phyloP scores from a whole-genome alignment of 2,888 invertebrate genomes.

The Tipula unca region DNA sequence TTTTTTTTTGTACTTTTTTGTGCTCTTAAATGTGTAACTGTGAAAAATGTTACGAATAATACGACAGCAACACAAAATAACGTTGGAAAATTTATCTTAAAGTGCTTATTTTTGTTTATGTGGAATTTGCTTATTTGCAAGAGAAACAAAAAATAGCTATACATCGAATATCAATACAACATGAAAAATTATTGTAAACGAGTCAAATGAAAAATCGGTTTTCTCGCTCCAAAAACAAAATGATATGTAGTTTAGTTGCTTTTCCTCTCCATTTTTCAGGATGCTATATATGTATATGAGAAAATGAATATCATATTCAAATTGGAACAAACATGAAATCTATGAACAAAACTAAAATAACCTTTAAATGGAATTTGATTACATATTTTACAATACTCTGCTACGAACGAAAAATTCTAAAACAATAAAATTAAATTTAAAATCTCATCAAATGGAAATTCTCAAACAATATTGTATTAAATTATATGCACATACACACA shows the following conservation, averaged over 20 bases:
- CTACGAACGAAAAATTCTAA: background rate
- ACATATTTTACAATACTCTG: background rate
- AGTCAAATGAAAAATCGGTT: background rate
- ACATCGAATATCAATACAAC: background rate
- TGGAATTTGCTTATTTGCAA: background rate
- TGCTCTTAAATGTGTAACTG: background rate
- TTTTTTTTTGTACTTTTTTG: background rate
- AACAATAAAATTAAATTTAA: background rate
- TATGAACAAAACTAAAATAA: background rate
- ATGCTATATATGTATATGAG: background rate
- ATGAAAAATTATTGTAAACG: background rate
- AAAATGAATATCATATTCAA: background rate
- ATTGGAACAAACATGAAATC: background rate
- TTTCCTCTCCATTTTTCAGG: background rate
- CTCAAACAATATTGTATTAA: background rate
- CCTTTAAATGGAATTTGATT: background rate
- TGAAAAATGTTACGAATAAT: background rate
- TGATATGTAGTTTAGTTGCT: background rate
- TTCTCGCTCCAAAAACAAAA: background rate
- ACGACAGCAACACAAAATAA: background rate
- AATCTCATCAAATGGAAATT: background rate
- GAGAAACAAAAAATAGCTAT: background rate
- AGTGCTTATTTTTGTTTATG: background rate
- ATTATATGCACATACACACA: background rate
- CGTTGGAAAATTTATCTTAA: background rate